Conservation (phyloP, 2,797 vertebrate species). For the Melanotaenia pygmaea region DNA sequence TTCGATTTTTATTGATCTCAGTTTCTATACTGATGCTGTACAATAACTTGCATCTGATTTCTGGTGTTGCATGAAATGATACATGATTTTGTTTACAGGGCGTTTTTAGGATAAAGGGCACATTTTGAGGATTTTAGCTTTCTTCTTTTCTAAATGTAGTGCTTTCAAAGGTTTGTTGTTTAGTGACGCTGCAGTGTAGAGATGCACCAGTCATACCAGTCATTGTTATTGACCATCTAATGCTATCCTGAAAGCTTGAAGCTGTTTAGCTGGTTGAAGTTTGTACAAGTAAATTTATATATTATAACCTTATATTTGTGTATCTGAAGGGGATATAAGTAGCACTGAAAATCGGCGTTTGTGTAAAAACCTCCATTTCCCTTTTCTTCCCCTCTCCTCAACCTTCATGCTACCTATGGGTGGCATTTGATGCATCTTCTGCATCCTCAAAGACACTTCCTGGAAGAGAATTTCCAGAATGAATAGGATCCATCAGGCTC, state of each 20-base stretch:
- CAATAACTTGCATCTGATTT: slow-evolving; percentile 15
- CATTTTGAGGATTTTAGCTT: not conserved
- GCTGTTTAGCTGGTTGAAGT: not conserved
- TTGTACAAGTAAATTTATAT: not conserved
- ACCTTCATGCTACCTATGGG: slow-evolving; percentile 21
- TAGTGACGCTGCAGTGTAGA: not conserved
- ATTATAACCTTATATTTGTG: not conserved
- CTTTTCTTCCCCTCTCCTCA: slow-evolving; percentile 19
- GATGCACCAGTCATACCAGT: not conserved
- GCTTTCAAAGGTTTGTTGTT: not conserved
- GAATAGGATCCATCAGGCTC: slow-evolving; percentile 57
- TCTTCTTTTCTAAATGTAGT: not conserved
- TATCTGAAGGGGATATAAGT: slow-evolving; percentile 5
- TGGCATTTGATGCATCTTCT: slow-evolving; percentile 66
- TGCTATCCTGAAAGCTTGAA: not conserved
- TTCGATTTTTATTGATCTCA: slow-evolving; percentile 25
- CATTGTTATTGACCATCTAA: not conserved
- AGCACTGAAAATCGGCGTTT: not conserved
- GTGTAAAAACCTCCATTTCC: slow-evolving; percentile 14
- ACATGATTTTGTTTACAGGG: not conserved
- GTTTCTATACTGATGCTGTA: slow-evolving; percentile 8
- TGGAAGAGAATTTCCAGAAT: slow-evolving; percentile 57
- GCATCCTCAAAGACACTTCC: slow-evolving; percentile 63
- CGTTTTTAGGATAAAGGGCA: not conserved
- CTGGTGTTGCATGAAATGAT: not conserved